These are phyloP conservation scores for Meandrina meandrites DNA, from an alignment of 92 coral and sea anemone genomes.

Conservation along the genomic window DNA sequence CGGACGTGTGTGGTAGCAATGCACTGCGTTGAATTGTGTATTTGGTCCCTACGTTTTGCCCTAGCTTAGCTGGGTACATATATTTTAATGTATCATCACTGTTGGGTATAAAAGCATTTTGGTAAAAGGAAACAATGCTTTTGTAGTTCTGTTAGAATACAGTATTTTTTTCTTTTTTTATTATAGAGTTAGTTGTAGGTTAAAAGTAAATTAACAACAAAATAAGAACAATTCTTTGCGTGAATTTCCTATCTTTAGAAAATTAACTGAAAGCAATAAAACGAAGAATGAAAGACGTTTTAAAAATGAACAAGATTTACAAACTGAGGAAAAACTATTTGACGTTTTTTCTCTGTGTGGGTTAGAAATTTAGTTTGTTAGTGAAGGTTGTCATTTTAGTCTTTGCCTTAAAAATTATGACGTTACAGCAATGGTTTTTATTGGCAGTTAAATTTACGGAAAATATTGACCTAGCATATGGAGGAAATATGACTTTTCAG, in stretches of 20 bases:
- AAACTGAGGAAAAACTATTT: neutral
- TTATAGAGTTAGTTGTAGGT: neutral
- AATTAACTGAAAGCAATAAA: neutral
- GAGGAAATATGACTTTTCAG: slow-evolving; percentile 1
- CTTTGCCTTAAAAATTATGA: slow-evolving; percentile 18
- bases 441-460: neutral
- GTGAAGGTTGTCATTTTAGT: neutral
- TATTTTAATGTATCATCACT: neutral
- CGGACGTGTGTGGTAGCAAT: neutral
- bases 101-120: neutral
- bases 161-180: neutral
- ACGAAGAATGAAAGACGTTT: neutral
- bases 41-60: neutral
- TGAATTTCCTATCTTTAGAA: neutral
- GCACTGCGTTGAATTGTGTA: neutral
- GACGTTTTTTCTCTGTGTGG: neutral
- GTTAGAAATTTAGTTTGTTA: neutral
- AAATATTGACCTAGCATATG: neutral
- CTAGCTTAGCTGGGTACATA: neutral
- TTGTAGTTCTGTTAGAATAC: neutral
- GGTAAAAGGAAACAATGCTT: neutral
- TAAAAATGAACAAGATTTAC: neutral
- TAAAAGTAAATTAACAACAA: neutral
- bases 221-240: neutral
- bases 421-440: slow-evolving; percentile 2